Evolutionary conservation across 2,797 vertebrate species (phyloP).

Genomic region (Garrulus glandarius): DNA sequence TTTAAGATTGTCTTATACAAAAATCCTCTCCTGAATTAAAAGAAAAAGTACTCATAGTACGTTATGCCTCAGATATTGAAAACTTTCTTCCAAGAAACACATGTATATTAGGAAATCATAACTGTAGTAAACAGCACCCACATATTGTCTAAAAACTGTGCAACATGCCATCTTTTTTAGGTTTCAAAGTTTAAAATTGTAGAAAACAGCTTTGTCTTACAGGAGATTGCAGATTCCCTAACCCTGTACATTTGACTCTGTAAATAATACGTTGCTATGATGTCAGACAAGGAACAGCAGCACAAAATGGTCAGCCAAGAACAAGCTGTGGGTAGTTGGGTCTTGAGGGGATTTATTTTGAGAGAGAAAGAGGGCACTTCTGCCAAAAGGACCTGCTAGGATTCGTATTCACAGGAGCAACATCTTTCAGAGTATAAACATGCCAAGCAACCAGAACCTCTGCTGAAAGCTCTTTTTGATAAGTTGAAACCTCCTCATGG

Average conservation of each 20-base stretch:
- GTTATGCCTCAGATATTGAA: not conserved
- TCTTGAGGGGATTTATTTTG: not conserved
- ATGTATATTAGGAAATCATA: not conserved
- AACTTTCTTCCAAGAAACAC: not conserved
- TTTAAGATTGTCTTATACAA: not conserved
- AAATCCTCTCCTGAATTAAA: not conserved
- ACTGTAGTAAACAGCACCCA: not conserved
- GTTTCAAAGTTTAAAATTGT: not conserved
- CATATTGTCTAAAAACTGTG: not conserved
- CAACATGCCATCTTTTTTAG: not conserved
- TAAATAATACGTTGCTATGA: rapidly evolving
- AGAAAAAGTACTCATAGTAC: not conserved
- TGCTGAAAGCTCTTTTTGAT: not conserved
- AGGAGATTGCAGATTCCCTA: not conserved
- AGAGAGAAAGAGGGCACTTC: not conserved
- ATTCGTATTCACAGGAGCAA: not conserved
- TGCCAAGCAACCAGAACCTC: not conserved
- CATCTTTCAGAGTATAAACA: not conserved
- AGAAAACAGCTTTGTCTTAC: not conserved
- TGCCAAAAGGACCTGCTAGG: not conserved
- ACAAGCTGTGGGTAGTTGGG: not conserved
- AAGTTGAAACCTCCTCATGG: not conserved
- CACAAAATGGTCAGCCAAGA: not conserved
- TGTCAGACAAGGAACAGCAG: not conserved
- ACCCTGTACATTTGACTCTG: not conserved